Base-by-base conservation (phyloP, 92 coral and sea anemone genomes). In the Actinernus sp. region DNA sequence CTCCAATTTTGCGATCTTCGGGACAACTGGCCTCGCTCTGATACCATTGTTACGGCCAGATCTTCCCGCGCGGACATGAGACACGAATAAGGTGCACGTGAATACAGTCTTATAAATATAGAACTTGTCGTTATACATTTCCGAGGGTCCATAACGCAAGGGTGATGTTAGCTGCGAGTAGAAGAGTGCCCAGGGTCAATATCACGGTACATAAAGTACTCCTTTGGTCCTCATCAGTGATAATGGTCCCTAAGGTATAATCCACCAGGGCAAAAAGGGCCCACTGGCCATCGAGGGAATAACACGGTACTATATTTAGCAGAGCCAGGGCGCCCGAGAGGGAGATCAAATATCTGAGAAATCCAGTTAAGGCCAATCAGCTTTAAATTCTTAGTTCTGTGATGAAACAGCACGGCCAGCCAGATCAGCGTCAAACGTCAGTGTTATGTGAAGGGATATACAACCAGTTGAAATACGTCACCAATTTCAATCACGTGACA, bases 231-330 rank as follows among this genome's bases (percentile, higher is more conserved):
- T 87, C 92, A 26, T 81, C 79, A 20, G 98, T 95, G 13, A 94
- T 73, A 39, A 74, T 49, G 20, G 79, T 64, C 30, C 67, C 65
- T 18, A 94, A 74, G 9, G 68, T 13, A 56, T 86, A 79, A 41
- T 94, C 98, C 24, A 71, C 92, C 7, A 94, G 63, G 13, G 98
- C 98, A 76, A 83, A 91, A 18, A 94, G 61, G 12, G 93, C 94
- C 98, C 98, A 94, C 74, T 94, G 98, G 3, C 98, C 98, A 48
- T 94, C 98, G 39, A 94, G 69, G 41, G 94, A 91, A 38, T 94
- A 94, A 39, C 98, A 94, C 2, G 98, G 98, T 7, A 92, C 92
- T 78, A 85, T 92, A 59, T 94, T 94, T 0, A 94, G 78, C 18
- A 94, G 31, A 0, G 98, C 98, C 23, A 94, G 61, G 2, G 98